Evolutionary conservation across 2,797 vertebrate genomes (phyloP).

Genomic region (Avahi laniger): DNA sequence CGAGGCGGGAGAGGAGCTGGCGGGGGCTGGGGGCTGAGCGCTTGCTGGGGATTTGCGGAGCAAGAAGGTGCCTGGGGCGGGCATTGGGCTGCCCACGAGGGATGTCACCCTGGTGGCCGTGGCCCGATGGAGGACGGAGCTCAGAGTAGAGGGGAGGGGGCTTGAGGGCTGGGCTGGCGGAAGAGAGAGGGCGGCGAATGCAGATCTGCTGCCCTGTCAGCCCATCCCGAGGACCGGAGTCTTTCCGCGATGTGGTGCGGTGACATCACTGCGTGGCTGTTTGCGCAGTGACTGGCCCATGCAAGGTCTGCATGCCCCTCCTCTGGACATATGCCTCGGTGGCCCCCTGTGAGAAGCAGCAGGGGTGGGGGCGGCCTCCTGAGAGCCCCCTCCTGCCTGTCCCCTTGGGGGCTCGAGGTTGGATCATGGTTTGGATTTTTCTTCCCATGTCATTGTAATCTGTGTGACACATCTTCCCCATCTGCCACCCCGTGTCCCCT

Average conservation of each 20-base stretch:
- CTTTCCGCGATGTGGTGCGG: accelerated
- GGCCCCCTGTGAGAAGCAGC: not conserved
- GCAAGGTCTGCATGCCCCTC: not conserved
- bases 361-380: accelerated
- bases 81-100: accelerated
- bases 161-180: not conserved
- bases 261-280: not conserved
- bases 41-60: too few species aligned
- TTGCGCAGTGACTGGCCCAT: accelerated
- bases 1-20: accelerated
- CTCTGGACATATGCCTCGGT: not conserved
- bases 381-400: too few species aligned
- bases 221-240: accelerated
- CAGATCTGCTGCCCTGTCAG: accelerated
- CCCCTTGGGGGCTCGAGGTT: accelerated
- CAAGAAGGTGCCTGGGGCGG: not conserved
- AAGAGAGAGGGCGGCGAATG: accelerated
- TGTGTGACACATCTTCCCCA: accelerated
- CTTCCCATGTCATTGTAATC: accelerated
- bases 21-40: not conserved
- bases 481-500: accelerated
- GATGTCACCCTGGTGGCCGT: accelerated
- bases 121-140: not conserved
- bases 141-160: not conserved
- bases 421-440: accelerated